Base-by-base conservation (phyloP, 2,797 vertebrate genomes). In the Coluber constrictor region DNA sequence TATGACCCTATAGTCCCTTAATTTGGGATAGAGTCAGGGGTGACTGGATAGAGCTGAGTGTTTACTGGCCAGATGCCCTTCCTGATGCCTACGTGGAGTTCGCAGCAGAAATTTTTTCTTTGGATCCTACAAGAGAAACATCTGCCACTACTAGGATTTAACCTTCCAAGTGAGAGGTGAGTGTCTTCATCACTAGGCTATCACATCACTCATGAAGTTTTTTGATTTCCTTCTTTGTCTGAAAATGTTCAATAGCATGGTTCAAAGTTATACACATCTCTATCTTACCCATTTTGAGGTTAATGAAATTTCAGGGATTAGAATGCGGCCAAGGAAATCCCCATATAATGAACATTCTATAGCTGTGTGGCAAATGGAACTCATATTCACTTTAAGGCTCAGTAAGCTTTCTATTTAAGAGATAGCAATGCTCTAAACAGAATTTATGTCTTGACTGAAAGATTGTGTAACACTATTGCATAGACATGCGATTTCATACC, bases 401-500 rank as follows among this genome's bases (percentile, higher is more conserved):
- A 94, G 54, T 86, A 93, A 93, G 8, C 93, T 95, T 93, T 95
- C 94, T 9, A 90, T 91, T 96, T 94, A 79, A 51, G 88, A 95
- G 74, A 89, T 91, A 63, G 94, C 92, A 70, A 37, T 2, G 90
- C 89, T 93, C 66, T 0, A 37, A 74, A 37, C 37, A 74, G 1
- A 95, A 94, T 94, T 95, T 95, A 92, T 93, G 94, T 94, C 92
- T 93, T 91, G 10, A 86, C 93, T 94, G 94, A 93, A 95, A 96
- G 90, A 86, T 1, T 60, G 88, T 94, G 87, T 95, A 88, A 47
- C 8, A 92, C 91, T 92, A 23, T 27, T 0, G 20, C 90, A 16
- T 5, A 95, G 96, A 93, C 94, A 63, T 90, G 95, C 95, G 94
- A 96, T 97, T 96, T 96, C 96, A 95, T 83, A 92, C 92, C 95